phyloP scores from a whole-genome alignment of 2,797 vertebrate species.

The Leontopithecus rosalia region DNA sequence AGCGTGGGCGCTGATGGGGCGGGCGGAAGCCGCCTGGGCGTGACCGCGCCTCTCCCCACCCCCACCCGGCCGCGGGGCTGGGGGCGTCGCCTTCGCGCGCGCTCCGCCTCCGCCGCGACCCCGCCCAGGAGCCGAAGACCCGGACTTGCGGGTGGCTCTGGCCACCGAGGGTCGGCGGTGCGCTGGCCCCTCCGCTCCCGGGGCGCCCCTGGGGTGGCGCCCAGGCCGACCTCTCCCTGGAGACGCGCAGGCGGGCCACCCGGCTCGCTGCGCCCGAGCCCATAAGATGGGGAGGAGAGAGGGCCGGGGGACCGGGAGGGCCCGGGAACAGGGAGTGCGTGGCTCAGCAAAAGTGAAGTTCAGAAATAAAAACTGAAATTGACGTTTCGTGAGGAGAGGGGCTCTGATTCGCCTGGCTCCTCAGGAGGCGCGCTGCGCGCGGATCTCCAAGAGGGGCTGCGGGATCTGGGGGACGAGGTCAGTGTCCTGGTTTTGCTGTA shows the following conservation, averaged over 20 bases:
- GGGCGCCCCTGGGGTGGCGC: background rate
- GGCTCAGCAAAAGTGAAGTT: background rate
- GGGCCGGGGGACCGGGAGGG: too few species aligned
- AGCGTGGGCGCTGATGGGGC: rapidly evolving
- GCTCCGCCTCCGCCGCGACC: background rate
- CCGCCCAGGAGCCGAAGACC: background rate
- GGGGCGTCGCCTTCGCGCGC: background rate
- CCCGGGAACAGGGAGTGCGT: background rate
- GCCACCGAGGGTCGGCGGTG: background rate
- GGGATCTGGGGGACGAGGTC: too few species aligned
- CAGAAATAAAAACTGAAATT: background rate
- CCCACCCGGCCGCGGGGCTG: background rate
- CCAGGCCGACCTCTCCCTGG: background rate
- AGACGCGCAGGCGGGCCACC: rapidly evolving
- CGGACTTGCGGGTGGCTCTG: background rate
- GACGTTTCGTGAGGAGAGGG: rapidly evolving
- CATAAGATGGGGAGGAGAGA: background rate
- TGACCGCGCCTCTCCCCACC: background rate
- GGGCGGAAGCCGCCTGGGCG: slow-evolving; percentile 52
- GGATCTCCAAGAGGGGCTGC: background rate
- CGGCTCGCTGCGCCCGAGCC: background rate
- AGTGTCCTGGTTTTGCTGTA: background rate
- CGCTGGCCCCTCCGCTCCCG: too few species aligned
- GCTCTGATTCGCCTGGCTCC: background rate
- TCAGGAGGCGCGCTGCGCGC: rapidly evolving